Base-by-base conservation (phyloP, 2,888 invertebrate genomes). In the Gerris lacustris region DNA sequence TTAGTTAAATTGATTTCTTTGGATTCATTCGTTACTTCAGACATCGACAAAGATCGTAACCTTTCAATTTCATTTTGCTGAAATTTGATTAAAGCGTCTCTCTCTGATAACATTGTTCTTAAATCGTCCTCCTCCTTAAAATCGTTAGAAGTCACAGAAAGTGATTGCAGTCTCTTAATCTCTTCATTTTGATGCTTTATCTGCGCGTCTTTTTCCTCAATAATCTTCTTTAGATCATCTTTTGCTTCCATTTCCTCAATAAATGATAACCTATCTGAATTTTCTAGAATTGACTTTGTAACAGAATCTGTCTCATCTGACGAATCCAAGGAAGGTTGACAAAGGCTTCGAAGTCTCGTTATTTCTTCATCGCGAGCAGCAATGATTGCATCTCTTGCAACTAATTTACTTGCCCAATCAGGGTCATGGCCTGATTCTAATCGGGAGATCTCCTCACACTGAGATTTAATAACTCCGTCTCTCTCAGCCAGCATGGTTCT, bases 381-480 rank as follows among this genome's bases (percentile, higher is more conserved):
- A 9, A 18, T 64, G 7, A 64, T 17, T 1, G 64, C 31, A 17
- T 64, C 64, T 64, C 31, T 9, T 9, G 64, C 64, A 64, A 17
- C 64, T 18, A 31, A 18, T 18, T n/a, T 64, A 7, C 7, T n/a
- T n/a, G 64, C 64, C 31, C 18, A 64, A 64, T 64, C 18, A 64
- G 31, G 17, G 18, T n/a, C 18, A 64, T 64, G 64, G 63, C 70
- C 71, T 63, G 80, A 83, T 47, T 80, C 83, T 45, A 89, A 81
- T 79, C 86, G 86, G 9, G 84, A 82, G 73, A 90, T 88, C 80
- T 90, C 88, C 74, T 85, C 84, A 77, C 86, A 86, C 78, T 90
- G 90, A 71, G 85, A 83, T 77, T 85, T 85, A 73, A 90, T 89
- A 67, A 89, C 84, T 77, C 85, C 86, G 78, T 90, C 90, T 78